These are phyloP conservation scores for Brachionichthys hirsutus DNA, from an alignment of 2,113 vertebrate species.

Conservation along the genomic window DNA sequence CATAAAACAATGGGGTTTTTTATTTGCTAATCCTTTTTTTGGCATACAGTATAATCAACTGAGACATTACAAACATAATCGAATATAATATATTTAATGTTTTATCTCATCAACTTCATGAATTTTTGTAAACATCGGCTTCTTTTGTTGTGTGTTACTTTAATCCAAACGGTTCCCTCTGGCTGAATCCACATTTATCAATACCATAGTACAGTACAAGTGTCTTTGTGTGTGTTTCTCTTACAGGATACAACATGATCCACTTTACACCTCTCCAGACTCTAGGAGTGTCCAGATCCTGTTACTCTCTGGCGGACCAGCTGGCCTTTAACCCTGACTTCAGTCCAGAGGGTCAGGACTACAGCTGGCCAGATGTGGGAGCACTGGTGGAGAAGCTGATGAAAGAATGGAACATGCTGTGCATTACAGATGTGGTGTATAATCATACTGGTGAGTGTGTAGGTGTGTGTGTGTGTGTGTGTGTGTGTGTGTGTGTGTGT, in stretches of 20 bases:
- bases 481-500: too few relatives aligned
- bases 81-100: too few relatives aligned
- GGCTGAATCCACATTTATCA: too few relatives aligned
- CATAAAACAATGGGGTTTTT: too few relatives aligned
- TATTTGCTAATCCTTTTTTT: too few relatives aligned
- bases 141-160: too few relatives aligned
- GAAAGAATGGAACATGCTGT: conserved; percentile 68
- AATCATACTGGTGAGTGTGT: conserved; percentile 68
- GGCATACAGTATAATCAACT: too few relatives aligned
- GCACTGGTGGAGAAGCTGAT: conserved; percentile 57
- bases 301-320: conserved; percentile 73
- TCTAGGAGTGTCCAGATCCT: conserved; percentile 68
- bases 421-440: conserved; percentile 73
- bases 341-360: conserved; percentile 45
- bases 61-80: too few relatives aligned
- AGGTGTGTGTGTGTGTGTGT: too few relatives aligned
- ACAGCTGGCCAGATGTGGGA: conserved; percentile 57
- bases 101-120: too few relatives aligned
- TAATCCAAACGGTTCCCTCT: too few relatives aligned
- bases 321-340: conserved; percentile 65
- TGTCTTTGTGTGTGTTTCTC: not conserved
- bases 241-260: conserved; percentile 64
- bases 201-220: not conserved
- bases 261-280: conserved; percentile 74
- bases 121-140: too few relatives aligned